Conservation (phyloP, 2,113 vertebrate genomes). For the Lathamus discolor region DNA sequence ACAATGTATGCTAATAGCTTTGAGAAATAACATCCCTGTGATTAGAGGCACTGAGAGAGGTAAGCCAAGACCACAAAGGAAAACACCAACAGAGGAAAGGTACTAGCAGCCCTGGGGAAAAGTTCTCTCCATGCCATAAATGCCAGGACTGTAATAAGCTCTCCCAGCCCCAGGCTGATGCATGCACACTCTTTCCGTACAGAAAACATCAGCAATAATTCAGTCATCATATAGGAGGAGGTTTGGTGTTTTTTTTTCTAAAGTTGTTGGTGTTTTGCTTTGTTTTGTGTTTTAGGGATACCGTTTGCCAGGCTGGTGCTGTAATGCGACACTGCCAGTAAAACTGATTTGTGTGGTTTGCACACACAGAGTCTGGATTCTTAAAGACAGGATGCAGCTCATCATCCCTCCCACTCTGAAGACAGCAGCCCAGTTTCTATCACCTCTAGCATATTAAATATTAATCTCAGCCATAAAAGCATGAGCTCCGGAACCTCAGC, state of each 20-base stretch:
- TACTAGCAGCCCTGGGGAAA: not conserved
- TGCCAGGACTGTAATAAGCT: not conserved
- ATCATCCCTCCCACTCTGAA: not conserved
- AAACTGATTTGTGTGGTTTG: not conserved
- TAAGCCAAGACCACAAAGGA: not conserved
- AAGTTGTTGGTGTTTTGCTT: not conserved
- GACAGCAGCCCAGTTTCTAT: not conserved
- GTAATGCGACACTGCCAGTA: not conserved
- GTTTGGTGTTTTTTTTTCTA: rapidly evolving
- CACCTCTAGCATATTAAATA: not conserved
- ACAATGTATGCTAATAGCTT: not conserved
- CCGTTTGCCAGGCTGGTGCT: not conserved
- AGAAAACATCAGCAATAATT: not conserved
- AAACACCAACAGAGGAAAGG: not conserved
- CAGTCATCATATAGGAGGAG: not conserved
- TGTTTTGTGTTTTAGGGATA: not conserved
- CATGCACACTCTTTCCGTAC: too few relatives aligned
- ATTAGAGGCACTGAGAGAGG: not conserved
- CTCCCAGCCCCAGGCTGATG: not conserved
- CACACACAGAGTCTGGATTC: not conserved
- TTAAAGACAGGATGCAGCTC: not conserved
- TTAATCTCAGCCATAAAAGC: not conserved
- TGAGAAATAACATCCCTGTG: not conserved
- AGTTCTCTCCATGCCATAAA: not conserved
- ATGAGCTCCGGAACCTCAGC: not conserved